Base-by-base conservation (phyloP, 2,888 invertebrate genomes). In the Eristalinus aeneus region DNA sequence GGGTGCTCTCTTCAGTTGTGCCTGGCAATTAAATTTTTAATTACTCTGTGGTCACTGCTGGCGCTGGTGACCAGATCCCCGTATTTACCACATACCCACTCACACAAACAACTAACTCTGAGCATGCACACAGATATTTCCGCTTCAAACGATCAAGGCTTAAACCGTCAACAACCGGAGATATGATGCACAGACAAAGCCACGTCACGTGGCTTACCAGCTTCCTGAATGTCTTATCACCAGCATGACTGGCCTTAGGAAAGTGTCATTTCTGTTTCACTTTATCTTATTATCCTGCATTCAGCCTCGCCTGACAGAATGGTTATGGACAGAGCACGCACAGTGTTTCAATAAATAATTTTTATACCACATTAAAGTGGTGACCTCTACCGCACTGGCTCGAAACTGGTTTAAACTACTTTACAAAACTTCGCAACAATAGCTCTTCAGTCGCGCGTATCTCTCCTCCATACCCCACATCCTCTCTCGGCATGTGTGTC, bases 311-410 rank as follows among this genome's bases (percentile, higher is more conserved):
- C 46, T 46, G 46, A 8, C 46, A 46, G 46, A 46, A 16, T 46
- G 16, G 16, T 46, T 46, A 46, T 16, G 46, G 46, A 46, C 16
- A 46, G 16, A 23, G 22, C 32, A 39, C 53, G 61, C 22, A 72
- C 56, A 56, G 74, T 65, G 83, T 69, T 84, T 79, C 54, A 79
- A 84, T 84, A 84, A 84, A 79, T 84, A 84, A 84, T 74, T 78
- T 74, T 73, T 60, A 84, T 79, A 84, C 78, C 46, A 16, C 46
- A 46, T 46, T 16, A 73, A 84, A 78, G 74, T 65, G 69, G 79
- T 69, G 78, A 73, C 64, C 60, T 78, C 68, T 78, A 69, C 69
- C 83, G 58, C 73, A 74, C 36, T 12, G 74, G 36, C 74, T 69
- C 60, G 60, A 67, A 78, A 74, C 64, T 69, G 69, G 79, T 75